Conservation (phyloP, 1,140 invertebrate species). For the Polypedilum pembai region DNA sequence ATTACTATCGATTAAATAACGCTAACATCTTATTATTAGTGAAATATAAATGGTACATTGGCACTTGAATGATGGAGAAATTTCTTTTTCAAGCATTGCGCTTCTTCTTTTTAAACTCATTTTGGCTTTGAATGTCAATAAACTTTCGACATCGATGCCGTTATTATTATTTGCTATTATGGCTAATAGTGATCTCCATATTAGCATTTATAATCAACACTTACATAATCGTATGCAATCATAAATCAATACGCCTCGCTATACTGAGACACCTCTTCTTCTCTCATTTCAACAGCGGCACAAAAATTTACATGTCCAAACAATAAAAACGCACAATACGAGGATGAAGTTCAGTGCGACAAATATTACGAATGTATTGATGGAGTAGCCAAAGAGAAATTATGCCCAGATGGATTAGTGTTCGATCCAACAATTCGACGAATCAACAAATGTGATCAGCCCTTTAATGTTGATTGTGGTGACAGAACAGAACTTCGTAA, state of each 20-base stretch:
- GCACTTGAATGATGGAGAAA: background rate
- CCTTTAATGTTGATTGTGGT: slow-evolving; percentile 82
- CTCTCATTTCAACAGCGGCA: slow-evolving; percentile 47
- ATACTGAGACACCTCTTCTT: background rate
- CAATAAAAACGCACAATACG: slow-evolving; percentile 66
- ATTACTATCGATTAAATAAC: slow-evolving; percentile 10
- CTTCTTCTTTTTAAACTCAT: background rate
- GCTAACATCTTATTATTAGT: background rate
- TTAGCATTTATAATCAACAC: background rate
- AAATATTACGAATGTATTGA: slow-evolving; percentile 77
- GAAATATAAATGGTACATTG: background rate
- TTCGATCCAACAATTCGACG: slow-evolving; percentile 76
- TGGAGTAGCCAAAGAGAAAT: slow-evolving; percentile 60
- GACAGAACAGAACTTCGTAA: slow-evolving; percentile 79
- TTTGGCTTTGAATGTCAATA: background rate
- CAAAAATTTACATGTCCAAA: slow-evolving; percentile 64
- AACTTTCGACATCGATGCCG: background rate
- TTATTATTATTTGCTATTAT: background rate
- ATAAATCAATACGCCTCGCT: background rate
- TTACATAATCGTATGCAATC: background rate
- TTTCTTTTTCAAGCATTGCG: background rate
- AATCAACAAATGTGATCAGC: slow-evolving; percentile 82
- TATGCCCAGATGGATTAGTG: slow-evolving; percentile 78
- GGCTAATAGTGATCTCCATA: background rate
- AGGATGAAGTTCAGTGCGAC: slow-evolving; percentile 72